Evolutionary conservation across 2,113 vertebrate species (phyloP).

Genomic region (Nipponia nippon): DNA sequence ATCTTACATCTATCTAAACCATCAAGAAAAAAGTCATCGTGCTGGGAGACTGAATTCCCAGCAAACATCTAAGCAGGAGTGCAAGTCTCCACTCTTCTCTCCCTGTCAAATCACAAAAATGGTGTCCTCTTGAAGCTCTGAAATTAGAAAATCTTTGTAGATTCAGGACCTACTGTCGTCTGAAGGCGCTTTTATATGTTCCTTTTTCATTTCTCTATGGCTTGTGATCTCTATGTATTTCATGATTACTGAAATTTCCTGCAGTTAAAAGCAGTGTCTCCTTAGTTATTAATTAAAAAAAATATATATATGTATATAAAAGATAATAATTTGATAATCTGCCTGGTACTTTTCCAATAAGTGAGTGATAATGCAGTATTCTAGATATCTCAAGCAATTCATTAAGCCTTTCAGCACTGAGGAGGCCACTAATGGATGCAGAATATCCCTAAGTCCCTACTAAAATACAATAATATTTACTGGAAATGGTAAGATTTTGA

Average conservation of each 20-base stretch:
- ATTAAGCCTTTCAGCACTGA: conserved; percentile 14
- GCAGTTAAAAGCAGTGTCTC: not conserved
- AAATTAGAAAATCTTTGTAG: not conserved
- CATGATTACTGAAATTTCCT: not conserved
- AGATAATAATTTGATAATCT: not conserved
- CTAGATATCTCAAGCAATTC: not conserved
- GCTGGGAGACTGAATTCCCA: not conserved
- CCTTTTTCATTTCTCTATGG: not conserved
- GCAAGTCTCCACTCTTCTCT: not conserved
- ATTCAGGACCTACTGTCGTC: not conserved
- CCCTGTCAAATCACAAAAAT: not conserved
- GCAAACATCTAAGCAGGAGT: not conserved
- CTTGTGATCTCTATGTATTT: not conserved
- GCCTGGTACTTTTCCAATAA: conserved; percentile 1
- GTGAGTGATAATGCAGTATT: not conserved
- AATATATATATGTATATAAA: not conserved
- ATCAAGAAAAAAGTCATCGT: not conserved
- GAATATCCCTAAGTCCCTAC: not conserved
- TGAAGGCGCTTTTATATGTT: not conserved
- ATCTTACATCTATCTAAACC: not conserved
- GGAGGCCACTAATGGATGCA: not conserved
- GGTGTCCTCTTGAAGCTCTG: not conserved
- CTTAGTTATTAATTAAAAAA: not conserved
- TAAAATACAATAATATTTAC: not conserved
- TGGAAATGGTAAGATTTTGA: not conserved